Conservation (phyloP, 2,797 vertebrate species). For the Liasis olivaceus region DNA sequence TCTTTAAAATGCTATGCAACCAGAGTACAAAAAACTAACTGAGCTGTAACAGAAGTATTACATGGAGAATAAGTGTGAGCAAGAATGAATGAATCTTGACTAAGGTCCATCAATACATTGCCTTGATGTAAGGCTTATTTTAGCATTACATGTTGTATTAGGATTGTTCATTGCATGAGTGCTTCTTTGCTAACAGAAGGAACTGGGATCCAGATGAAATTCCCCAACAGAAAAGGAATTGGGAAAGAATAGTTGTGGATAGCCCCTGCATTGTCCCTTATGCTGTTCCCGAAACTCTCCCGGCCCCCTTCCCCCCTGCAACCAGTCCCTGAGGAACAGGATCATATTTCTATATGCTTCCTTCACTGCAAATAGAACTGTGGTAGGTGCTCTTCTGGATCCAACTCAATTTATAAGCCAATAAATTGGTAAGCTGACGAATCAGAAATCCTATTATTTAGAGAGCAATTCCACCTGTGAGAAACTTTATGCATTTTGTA, state of each 20-base stretch:
- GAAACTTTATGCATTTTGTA: neutral
- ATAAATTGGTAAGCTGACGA: neutral
- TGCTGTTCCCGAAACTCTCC: neutral
- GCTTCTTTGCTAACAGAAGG: neutral
- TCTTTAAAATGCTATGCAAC: slow-evolving; percentile 23
- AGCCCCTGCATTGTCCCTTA: neutral
- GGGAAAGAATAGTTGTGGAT: too few relatives aligned
- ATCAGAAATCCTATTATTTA: neutral
- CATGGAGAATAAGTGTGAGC: neutral
- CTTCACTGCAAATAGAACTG: neutral
- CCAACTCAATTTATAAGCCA: neutral
- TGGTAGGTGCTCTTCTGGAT: neutral
- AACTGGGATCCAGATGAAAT: neutral
- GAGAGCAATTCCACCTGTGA: neutral
- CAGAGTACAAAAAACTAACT: neutral
- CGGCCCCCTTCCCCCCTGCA: neutral
- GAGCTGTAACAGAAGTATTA: neutral
- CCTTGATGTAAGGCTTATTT: slow-evolving; percentile 11
- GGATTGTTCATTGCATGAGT: neutral
- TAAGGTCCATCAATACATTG: slow-evolving; percentile 6
- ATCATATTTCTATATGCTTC: neutral
- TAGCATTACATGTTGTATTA: neutral
- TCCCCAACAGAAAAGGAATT: neutral
- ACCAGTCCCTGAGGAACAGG: neutral
- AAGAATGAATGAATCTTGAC: neutral